Conservation (phyloP, 2,113 vertebrate genomes). For the Fulica atra region DNA sequence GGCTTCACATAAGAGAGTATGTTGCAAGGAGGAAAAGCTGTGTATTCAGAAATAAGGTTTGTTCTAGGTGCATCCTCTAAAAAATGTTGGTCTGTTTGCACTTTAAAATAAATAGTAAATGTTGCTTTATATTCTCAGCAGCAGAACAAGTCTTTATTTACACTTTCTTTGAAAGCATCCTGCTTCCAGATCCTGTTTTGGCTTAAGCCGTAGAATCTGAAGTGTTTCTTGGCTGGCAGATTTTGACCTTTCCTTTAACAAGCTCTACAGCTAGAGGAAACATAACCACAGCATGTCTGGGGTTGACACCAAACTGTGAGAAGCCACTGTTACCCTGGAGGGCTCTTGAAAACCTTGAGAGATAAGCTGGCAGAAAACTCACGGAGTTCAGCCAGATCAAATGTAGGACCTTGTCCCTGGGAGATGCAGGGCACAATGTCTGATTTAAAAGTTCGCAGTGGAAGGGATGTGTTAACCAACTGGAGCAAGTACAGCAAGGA, state of each 20-base stretch:
- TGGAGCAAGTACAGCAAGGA: not conserved
- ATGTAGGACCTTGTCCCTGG: not conserved
- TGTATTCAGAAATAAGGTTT: not conserved
- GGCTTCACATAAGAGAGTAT: not conserved
- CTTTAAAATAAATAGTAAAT: not conserved
- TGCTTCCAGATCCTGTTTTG: not conserved
- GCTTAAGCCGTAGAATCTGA: not conserved
- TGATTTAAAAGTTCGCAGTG: not conserved
- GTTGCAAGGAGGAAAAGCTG: not conserved
- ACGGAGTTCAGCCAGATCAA: not conserved
- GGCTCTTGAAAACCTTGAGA: not conserved
- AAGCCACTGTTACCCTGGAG: rapidly evolving
- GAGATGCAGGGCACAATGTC: not conserved
- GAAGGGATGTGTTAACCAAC: not conserved
- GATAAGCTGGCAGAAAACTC: not conserved
- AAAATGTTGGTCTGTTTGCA: not conserved
- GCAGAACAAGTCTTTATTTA: not conserved
- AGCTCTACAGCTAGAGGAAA: not conserved
- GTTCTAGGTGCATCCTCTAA: not conserved
- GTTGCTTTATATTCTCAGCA: not conserved
- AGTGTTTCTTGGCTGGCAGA: not conserved
- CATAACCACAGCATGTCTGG: rapidly evolving
- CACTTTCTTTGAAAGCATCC: not conserved
- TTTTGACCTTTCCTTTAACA: not conserved
- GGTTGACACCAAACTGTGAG: not conserved